Evolutionary conservation across 2,797 vertebrate species (phyloP).

Genomic region (Myripristis murdjan): DNA sequence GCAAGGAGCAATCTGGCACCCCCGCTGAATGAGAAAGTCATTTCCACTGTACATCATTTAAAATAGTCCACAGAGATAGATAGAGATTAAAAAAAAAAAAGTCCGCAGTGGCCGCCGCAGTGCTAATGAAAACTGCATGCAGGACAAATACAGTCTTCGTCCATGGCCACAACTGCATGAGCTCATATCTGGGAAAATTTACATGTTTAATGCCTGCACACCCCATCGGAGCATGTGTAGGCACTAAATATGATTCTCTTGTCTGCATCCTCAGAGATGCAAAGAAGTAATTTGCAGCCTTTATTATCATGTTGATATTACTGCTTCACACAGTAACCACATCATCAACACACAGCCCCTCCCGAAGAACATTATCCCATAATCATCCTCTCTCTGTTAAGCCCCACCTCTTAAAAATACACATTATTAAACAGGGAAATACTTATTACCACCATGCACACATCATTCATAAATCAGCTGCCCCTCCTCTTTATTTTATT

Average conservation of each 20-base stretch:
- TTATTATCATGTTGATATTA: slow-evolving; percentile 17
- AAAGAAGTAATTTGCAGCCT: slow-evolving; percentile 35
- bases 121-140: background rate
- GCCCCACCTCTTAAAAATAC: too few relatives aligned
- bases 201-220: slow-evolving; percentile 37
- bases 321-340: background rate
- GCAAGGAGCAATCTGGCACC: background rate
- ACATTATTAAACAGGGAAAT: background rate
- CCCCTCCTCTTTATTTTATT: too few relatives aligned
- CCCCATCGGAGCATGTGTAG: slow-evolving; percentile 3
- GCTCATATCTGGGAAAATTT: slow-evolving; percentile 33
- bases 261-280: slow-evolving; percentile 18
- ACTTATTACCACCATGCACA: too few relatives aligned
- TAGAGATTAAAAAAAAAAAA: too few relatives aligned
- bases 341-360: background rate
- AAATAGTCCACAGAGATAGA: too few relatives aligned
- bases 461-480: too few relatives aligned
- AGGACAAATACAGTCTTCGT: background rate
- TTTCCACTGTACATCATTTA: background rate
- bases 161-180: slow-evolving; percentile 25
- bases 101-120: background rate
- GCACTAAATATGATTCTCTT: slow-evolving; percentile 38
- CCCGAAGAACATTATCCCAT: too few relatives aligned
- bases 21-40: background rate
- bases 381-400: too few relatives aligned